Conservation (phyloP, 2,797 vertebrate species). For the Notolepis coatsorum region DNA sequence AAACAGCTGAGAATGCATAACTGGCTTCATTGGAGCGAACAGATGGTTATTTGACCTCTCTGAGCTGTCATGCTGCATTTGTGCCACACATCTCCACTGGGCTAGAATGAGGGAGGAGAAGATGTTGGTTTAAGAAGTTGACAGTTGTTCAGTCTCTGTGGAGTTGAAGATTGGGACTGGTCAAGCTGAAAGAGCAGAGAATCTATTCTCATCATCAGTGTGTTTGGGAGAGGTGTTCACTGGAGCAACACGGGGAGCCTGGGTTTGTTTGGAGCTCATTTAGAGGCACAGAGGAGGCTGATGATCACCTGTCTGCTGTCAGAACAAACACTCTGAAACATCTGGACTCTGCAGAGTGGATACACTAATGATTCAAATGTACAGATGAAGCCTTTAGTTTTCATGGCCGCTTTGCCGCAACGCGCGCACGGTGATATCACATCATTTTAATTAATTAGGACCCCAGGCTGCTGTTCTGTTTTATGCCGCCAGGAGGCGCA, state of each 20-base stretch:
- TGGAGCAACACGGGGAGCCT: neutral
- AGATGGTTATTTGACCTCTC: constrained; percentile 57
- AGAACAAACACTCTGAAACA: neutral
- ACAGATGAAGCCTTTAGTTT: no score
- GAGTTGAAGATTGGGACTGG: constrained; percentile 23
- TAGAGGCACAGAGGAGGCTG: neutral
- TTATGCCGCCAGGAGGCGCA: no score
- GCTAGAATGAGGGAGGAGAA: constrained; percentile 31
- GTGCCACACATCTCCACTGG: constrained; percentile 30
- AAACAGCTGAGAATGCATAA: constrained; percentile 69
- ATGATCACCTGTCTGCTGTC: constrained; percentile 5
- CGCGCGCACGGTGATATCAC: no score
- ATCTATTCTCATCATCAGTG: constrained; percentile 11
- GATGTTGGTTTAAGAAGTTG: constrained; percentile 35
- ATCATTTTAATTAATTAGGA: no score
- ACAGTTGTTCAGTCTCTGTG: constrained; percentile 7
- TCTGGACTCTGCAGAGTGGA: no score
- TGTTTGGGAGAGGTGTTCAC: neutral
- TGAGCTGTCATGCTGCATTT: constrained; percentile 48
- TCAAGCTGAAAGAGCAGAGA: no score
- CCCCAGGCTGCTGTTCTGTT: no score
- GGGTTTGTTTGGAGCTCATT: constrained; percentile 1
- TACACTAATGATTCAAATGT: no score
- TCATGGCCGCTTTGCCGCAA: no score
- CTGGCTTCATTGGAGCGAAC: constrained; percentile 37